phyloP scores from a whole-genome alignment of 2,113 vertebrate genomes.

The Arvicanthis niloticus region DNA sequence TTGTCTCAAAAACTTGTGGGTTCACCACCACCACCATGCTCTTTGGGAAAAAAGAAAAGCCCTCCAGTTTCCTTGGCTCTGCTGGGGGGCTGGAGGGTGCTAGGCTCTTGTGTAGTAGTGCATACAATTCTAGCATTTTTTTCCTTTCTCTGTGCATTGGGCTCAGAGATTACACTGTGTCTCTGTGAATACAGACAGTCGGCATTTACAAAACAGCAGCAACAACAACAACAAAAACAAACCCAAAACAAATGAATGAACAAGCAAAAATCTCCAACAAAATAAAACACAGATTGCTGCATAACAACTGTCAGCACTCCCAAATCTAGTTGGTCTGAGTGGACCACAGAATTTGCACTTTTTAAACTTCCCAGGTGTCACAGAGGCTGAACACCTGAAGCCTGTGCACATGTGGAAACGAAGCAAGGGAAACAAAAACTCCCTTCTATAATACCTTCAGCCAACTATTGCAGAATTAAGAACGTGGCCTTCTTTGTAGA shows the following conservation, averaged over 20 bases:
- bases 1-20: conserved; percentile 89
- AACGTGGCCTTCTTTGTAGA: neutral
- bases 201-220: conserved; percentile 88
- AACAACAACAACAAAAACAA: too few relatives aligned
- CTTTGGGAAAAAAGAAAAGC: conserved; percentile 91
- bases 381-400: conserved; percentile 7
- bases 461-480: neutral
- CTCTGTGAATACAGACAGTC: conserved; percentile 93
- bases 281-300: neutral
- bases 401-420: neutral
- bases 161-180: conserved; percentile 90
- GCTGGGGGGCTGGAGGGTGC: conserved; percentile 91
- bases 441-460: neutral
- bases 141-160: conserved; percentile 89
- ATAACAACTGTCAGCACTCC: neutral
- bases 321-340: neutral
- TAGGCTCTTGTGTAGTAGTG: conserved; percentile 95
- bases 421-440: neutral
- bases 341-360: conserved; percentile 12
- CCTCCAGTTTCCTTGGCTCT: conserved; percentile 88
- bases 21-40: conserved; percentile 91
- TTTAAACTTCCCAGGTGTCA: neutral
- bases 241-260: too few relatives aligned
- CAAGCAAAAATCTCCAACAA: neutral
- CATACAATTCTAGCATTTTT: conserved; percentile 93